Conservation (phyloP, 2,888 invertebrate species). For the Protophormia terraenovae region DNA sequence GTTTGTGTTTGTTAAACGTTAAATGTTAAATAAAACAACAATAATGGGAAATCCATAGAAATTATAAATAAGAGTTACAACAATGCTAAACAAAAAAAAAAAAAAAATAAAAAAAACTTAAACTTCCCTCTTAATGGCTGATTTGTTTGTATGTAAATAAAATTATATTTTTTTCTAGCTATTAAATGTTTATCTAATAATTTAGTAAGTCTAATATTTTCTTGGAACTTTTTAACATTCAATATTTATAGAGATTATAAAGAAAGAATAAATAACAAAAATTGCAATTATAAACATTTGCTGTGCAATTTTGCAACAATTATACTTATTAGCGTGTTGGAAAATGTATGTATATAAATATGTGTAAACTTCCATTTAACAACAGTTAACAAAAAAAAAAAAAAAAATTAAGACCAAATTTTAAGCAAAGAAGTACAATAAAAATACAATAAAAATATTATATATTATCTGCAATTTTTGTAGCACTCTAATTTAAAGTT, state of each 20-base stretch:
- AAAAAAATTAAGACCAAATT: no score
- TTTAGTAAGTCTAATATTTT: not conserved
- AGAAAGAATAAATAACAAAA: not conserved
- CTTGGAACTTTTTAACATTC: slow-evolving; percentile 24
- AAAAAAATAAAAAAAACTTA: not conserved
- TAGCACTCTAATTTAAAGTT: no score
- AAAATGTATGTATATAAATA: no score
- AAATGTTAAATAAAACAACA: not conserved
- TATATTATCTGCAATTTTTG: no score
- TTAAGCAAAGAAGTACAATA: no score
- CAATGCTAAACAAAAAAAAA: not conserved
- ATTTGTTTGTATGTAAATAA: not conserved
- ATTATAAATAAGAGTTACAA: slow-evolving; percentile 4
- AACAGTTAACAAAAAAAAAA: no score
- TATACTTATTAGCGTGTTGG: not conserved
- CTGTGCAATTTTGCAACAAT: not conserved
- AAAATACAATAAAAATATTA: no score
- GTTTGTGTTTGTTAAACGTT: not conserved
- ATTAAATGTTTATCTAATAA: not conserved
- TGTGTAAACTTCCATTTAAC: no score
- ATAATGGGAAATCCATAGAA: slow-evolving; percentile 9
- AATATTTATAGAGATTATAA: not conserved
- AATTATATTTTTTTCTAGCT: not conserved
- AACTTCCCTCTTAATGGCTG: not conserved
- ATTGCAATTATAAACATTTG: slow-evolving; percentile 12